Conservation (phyloP, 1,140 invertebrate species). For the Branchinecta lindahli region DNA sequence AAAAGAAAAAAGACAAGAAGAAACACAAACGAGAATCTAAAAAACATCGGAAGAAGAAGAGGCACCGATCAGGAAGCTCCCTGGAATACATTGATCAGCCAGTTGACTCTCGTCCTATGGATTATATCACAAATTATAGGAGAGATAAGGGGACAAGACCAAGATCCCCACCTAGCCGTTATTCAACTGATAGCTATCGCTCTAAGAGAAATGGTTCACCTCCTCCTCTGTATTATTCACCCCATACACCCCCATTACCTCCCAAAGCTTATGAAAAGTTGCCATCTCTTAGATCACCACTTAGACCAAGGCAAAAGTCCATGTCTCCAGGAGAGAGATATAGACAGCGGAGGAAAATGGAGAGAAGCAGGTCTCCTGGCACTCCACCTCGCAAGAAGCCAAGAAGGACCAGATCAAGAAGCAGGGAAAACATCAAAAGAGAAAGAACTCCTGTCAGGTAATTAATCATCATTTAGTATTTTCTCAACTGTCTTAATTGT, state of each 20-base stretch:
- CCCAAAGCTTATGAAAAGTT: slow-evolving; percentile 7
- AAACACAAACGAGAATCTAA: neutral
- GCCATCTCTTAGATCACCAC: neutral
- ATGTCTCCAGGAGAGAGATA: neutral
- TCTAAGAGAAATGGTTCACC: neutral
- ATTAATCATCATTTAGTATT: no score
- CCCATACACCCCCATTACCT: neutral
- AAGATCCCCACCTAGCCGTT: neutral
- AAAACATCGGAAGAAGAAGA: slow-evolving; percentile 1
- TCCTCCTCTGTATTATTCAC: neutral
- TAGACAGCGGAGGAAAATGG: neutral
- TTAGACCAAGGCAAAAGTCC: neutral
- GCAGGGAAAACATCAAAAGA: neutral
- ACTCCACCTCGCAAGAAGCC: neutral
- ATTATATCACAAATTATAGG: neutral
- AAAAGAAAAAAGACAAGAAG: neutral
- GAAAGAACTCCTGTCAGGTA: no score
- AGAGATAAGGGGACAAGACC: neutral
- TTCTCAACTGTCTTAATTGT: no score
- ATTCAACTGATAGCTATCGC: neutral
- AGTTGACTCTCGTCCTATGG: neutral
- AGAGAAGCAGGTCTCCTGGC: neutral
- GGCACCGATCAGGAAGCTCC: neutral
- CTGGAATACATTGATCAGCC: neutral
- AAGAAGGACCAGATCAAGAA: slow-evolving; percentile 10